Percentiles rank a stretch among this genome's conserved stretches.
Evolutionary conservation across 2,113 vertebrate genomes (phyloP).

Genomic region (Gyps fulvus): DNA sequence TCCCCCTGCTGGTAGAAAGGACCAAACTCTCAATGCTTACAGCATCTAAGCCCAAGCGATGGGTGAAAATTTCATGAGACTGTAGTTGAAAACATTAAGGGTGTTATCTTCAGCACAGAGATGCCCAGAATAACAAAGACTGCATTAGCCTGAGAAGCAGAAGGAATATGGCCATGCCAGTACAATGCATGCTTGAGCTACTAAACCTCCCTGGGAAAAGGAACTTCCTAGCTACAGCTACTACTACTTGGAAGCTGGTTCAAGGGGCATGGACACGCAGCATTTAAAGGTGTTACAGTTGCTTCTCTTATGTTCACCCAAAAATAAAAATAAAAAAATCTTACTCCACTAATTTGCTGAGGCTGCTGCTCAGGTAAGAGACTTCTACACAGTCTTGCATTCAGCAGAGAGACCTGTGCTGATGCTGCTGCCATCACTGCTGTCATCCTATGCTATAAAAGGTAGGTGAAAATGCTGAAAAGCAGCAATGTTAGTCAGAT

Average conservation of each 20-base stretch:
- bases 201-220: neutral
- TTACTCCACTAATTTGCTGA: neutral
- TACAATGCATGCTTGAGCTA: neutral
- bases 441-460: neutral
- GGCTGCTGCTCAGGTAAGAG: neutral
- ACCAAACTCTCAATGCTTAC: neutral
- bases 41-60: neutral
- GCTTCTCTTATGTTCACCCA: neutral
- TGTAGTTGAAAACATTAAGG: neutral
- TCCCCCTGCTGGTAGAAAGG: neutral
- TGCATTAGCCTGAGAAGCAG: neutral
- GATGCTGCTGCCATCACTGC: neutral
- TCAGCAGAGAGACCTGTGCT: neutral
- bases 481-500: neutral
- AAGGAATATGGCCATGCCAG: neutral
- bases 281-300: neutral
- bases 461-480: neutral
- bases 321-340: neutral
- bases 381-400: neutral
- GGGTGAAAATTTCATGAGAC: conserved; percentile 13
- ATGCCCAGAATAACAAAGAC: neutral
- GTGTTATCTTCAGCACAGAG: neutral
- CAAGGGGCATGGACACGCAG: neutral
- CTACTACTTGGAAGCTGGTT: neutral
- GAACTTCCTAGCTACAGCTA: neutral